Conservation (phyloP, 1,140 invertebrate genomes). For the Sweltsa coloradensis region DNA sequence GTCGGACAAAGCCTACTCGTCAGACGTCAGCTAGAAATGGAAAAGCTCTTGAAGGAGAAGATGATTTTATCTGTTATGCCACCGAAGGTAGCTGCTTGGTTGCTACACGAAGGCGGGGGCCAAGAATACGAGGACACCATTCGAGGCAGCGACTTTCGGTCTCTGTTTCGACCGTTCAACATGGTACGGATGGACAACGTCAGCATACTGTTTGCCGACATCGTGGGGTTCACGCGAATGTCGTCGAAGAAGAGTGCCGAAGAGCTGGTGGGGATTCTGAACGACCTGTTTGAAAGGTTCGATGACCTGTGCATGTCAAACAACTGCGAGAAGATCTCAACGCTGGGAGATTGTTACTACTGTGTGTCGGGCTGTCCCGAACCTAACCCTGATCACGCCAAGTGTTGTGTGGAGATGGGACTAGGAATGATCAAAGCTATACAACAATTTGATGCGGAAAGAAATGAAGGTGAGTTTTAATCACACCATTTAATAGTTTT, state of each 20-base stretch:
- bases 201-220: constrained; percentile 96
- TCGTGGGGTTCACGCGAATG: constrained; percentile 96
- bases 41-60: constrained; percentile 89
- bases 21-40: constrained; percentile 75
- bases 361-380: constrained; percentile 88
- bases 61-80: constrained; percentile 98
- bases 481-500: not conserved
- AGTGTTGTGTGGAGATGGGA: constrained; percentile 80
- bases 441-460: constrained; percentile 70
- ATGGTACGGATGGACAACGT: constrained; percentile 93
- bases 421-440: constrained; percentile 80
- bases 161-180: constrained; percentile 82
- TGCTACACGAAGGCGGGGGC: constrained; percentile 58
- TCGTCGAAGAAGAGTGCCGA: constrained; percentile 89
- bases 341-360: constrained; percentile 91
- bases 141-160: constrained; percentile 48
- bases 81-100: constrained; percentile 75
- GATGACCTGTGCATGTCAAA: constrained; percentile 72
- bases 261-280: constrained; percentile 77
- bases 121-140: constrained; percentile 32
- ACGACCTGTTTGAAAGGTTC: constrained; percentile 93
- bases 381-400: constrained; percentile 73
- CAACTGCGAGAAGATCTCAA: constrained; percentile 88
- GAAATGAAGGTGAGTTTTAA: constrained; percentile 46
- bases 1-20: constrained; percentile 85